These are phyloP conservation scores for Zophobas morio DNA, from an alignment of 1,140 invertebrate species.

Conservation along the genomic window DNA sequence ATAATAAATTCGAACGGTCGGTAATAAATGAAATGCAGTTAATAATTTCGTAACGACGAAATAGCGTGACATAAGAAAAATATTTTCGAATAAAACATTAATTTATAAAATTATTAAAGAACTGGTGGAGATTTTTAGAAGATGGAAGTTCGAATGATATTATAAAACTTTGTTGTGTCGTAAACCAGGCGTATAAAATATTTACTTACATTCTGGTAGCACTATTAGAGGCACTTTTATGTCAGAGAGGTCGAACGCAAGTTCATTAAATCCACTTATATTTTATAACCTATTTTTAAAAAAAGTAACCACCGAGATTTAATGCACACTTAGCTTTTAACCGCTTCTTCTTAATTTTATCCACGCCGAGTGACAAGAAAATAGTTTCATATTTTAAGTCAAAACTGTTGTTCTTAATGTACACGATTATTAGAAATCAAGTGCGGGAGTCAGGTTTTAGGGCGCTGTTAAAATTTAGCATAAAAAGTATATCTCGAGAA, in stretches of 20 bases:
- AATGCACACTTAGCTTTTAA: neutral
- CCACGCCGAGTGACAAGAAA: neutral
- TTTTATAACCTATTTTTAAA: constrained; percentile 29
- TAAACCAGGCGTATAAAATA: constrained; percentile 13
- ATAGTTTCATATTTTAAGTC: neutral
- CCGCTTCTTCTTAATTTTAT: neutral
- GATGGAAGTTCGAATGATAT: neutral
- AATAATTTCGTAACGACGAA: constrained; percentile 31
- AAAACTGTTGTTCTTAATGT: neutral
- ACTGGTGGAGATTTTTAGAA: neutral
- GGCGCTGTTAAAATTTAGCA: constrained; percentile 41
- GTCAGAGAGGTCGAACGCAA: constrained; percentile 18
- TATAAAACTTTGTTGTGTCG: constrained; percentile 2
- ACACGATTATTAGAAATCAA: constrained; percentile 36
- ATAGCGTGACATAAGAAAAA: constrained; percentile 34
- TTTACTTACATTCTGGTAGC: constrained; percentile 21
- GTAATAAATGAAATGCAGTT: constrained; percentile 24
- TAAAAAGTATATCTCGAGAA: constrained; percentile 44
- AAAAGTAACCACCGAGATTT: constrained; percentile 12
- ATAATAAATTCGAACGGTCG: neutral
- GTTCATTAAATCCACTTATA: constrained; percentile 33
- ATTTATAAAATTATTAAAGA: constrained; percentile 17
- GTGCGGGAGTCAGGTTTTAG: constrained; percentile 25
- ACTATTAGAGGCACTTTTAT: constrained; percentile 28
- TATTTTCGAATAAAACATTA: constrained; percentile 25